These are phyloP conservation scores for Sipha flava DNA, from an alignment of 1,140 invertebrate species.

Conservation along the genomic window DNA sequence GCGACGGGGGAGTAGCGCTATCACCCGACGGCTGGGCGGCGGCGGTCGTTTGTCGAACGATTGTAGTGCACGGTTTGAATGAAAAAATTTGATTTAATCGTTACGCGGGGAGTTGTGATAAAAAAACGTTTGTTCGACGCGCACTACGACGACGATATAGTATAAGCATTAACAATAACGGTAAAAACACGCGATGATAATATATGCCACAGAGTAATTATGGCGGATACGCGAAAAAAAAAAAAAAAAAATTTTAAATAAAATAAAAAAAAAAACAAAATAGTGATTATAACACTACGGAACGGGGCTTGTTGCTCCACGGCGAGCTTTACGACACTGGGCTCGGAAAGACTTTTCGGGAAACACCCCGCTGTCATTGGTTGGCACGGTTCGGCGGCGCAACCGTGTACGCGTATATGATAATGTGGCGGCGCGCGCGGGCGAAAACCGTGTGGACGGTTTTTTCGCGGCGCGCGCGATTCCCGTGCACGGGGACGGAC, in stretches of 20 bases:
- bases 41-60: background rate
- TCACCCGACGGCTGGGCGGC: background rate
- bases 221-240: background rate
- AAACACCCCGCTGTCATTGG: conserved; percentile 30
- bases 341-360: background rate
- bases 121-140: too few relatives aligned
- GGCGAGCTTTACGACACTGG: conserved; percentile 20
- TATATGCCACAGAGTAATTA: too few relatives aligned
- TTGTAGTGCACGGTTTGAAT: background rate
- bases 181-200: too few relatives aligned
- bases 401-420: background rate
- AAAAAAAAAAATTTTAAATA: background rate
- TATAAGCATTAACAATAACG: too few relatives aligned
- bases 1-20: background rate
- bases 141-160: too few relatives aligned
- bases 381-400: background rate
- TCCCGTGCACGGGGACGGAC: background rate
- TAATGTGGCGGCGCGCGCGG: background rate
- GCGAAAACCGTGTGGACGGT: conserved; percentile 1
- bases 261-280: background rate
- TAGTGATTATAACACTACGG: background rate
- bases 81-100: background rate
- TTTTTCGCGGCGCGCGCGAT: background rate
- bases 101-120: too few relatives aligned
- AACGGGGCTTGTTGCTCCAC: conserved; percentile 18